Evolutionary conservation across 2,888 invertebrate genomes (phyloP).

Genomic region (Catocala sponsa): DNA sequence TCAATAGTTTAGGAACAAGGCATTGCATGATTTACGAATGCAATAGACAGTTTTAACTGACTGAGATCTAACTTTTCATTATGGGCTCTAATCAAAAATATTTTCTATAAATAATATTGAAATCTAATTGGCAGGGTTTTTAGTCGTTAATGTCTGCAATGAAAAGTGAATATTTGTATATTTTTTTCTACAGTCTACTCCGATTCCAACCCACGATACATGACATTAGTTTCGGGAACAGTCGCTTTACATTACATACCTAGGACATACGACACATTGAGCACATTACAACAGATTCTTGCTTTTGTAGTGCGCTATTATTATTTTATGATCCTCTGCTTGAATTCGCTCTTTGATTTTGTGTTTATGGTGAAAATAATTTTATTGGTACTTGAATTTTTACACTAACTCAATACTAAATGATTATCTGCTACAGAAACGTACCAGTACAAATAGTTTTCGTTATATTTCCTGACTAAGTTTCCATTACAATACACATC

Average conservation of each 20-base stretch:
- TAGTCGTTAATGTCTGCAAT: slow-evolving; percentile 69
- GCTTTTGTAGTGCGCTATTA: slow-evolving; percentile 67
- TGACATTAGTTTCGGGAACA: slow-evolving; percentile 46
- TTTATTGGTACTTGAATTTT: slow-evolving; percentile 22
- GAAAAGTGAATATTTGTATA: slow-evolving; percentile 68
- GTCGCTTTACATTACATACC: slow-evolving; percentile 59
- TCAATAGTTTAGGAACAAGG: slow-evolving; percentile 60
- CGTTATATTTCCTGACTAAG: slow-evolving; percentile 16
- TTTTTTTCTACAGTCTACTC: slow-evolving; percentile 67
- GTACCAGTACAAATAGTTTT: slow-evolving; percentile 32
- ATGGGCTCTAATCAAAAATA: slow-evolving; percentile 68
- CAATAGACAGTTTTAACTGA: slow-evolving; percentile 59
- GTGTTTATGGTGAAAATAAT: slow-evolving; percentile 29
- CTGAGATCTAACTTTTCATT: slow-evolving; percentile 74
- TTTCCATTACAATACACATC: slow-evolving; percentile 53
- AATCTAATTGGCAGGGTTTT: slow-evolving; percentile 70
- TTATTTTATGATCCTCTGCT: slow-evolving; percentile 41
- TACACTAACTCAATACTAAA: not conserved
- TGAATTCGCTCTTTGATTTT: slow-evolving; percentile 19
- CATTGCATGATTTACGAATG: slow-evolving; percentile 73
- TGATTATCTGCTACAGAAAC: too few relatives aligned
- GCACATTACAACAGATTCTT: slow-evolving; percentile 63
- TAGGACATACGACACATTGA: slow-evolving; percentile 59
- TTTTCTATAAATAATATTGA: slow-evolving; percentile 35
- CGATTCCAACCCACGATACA: slow-evolving; percentile 50